Conservation (phyloP, 2,113 vertebrate species). For the Narcine bancroftii region DNA sequence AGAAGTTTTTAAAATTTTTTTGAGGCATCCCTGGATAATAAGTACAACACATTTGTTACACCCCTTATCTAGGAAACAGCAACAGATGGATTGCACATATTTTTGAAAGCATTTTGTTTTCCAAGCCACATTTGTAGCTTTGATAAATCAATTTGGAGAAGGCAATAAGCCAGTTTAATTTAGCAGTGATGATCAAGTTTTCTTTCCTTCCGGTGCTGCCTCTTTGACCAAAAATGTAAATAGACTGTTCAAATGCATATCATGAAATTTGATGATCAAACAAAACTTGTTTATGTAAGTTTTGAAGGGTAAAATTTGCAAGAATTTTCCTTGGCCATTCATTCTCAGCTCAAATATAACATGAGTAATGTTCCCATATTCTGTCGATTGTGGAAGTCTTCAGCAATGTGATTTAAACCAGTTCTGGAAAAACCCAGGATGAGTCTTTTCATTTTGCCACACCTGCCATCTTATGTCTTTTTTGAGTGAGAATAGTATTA, state of each 20-base stretch:
- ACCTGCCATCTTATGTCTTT: too few relatives aligned
- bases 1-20: too few relatives aligned
- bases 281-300: background rate
- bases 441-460: too few relatives aligned
- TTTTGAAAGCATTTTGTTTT: background rate
- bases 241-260: background rate
- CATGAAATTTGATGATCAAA: background rate
- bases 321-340: background rate
- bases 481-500: background rate
- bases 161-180: background rate
- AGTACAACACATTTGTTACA: too few relatives aligned
- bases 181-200: background rate
- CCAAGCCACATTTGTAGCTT: background rate
- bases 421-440: background rate
- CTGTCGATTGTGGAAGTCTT: background rate
- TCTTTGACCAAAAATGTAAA: background rate
- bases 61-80: too few relatives aligned
- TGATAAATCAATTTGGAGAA: background rate
- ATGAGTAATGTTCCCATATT: background rate
- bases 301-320: background rate
- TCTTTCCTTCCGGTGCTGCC: background rate
- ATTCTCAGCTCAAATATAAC: too few relatives aligned
- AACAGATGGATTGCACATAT: background rate
- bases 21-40: too few relatives aligned
- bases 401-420: background rate